These are phyloP conservation scores for Amphimedon queenslandica DNA, from an alignment of 37 sponge, comb jelly and placozoan species.

Conservation along the genomic window DNA sequence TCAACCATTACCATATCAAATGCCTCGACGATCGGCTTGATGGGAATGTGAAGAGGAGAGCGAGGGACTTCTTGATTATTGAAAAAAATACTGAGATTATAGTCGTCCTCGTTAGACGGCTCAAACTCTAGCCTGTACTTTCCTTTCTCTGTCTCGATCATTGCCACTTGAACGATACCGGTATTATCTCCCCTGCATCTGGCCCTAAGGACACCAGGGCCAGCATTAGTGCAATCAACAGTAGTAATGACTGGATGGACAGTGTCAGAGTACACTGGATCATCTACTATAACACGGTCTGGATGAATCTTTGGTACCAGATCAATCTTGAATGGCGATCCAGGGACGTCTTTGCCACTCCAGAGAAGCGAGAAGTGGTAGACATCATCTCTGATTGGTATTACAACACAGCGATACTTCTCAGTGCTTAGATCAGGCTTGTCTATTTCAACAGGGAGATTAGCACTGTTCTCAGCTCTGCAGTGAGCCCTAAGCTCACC, in stretches of 20 bases:
- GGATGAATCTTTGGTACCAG: constrained; percentile 38
- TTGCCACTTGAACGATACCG: constrained; percentile 19
- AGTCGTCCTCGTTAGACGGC: constrained; percentile 36
- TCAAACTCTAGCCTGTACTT: constrained; percentile 31
- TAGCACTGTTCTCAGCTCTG: constrained; percentile 48
- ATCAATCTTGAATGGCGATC: constrained; percentile 66
- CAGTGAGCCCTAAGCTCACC: constrained; percentile 49
- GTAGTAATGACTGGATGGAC: constrained; percentile 28
- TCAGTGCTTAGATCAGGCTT: constrained; percentile 3
- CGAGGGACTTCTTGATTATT: constrained; percentile 31
- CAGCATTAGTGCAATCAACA: constrained; percentile 44
- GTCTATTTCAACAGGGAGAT: constrained; percentile 30
- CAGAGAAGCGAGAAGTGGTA: constrained; percentile 56
- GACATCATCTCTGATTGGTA: constrained; percentile 34
- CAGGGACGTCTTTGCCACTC: constrained; percentile 38
- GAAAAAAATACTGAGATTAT: constrained; percentile 36
- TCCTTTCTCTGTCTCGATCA: constrained; percentile 1
- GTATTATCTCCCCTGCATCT: constrained; percentile 32
- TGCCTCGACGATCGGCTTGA: constrained; percentile 18
- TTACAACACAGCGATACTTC: constrained; percentile 27
- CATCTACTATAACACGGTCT: constrained; percentile 30
- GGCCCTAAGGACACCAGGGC: constrained; percentile 50
- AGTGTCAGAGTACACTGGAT: constrained; percentile 17
- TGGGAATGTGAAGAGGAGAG: constrained; percentile 45
- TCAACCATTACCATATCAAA: not conserved